Evolutionary conservation across 2,888 invertebrate species (phyloP), one percentile per base, ranked within the genome.

Genomic region (Drosophila borealis): DNA sequence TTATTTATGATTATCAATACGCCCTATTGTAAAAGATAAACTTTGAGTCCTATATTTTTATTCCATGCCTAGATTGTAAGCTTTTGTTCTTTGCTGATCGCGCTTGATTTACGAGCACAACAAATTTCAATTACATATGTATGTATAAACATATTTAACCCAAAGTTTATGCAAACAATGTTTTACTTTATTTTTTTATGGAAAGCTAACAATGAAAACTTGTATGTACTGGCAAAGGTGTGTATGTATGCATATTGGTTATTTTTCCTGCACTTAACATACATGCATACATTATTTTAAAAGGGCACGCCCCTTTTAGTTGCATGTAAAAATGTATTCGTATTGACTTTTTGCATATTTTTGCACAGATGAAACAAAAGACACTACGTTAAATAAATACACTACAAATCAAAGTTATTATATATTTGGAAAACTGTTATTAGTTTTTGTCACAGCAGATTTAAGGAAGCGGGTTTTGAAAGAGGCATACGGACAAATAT

Each of bases 241-340:
- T 29, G 29, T 29, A 29, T 29, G 29, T 29, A 29, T 29, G 29
- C 29, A 29, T 29, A 8, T 8, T 29, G 8, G 29, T 29, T 29
- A 29, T 29, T 29, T 29, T 29, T 8, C 29, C 29, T 29, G 29
- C 29, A 29, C 29, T 36, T n/a, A 19, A 19, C 34, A 36, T 19
- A 10, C 36, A 41, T 5, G 45, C 14, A 42, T 46, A 42, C 42
- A 62, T 34, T 46, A 17, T 51, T 14, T 8, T 9, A 25, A 42
- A 41, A 53, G 13, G 41, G 41, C 53, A 53, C 53, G 53, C 53
- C 53, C 53, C 41, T 53, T 53, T 41, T 6, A 42, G 8, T 34
- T 48, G 62, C 29, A 68, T 44, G 49, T 63, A 57, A 37, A 37
- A 39, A 39, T 51, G n/a, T 37, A 51, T 25, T 37, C 37, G 37